Base-by-base conservation (phyloP, 1,140 invertebrate genomes). In the Streblospio benedicti region DNA sequence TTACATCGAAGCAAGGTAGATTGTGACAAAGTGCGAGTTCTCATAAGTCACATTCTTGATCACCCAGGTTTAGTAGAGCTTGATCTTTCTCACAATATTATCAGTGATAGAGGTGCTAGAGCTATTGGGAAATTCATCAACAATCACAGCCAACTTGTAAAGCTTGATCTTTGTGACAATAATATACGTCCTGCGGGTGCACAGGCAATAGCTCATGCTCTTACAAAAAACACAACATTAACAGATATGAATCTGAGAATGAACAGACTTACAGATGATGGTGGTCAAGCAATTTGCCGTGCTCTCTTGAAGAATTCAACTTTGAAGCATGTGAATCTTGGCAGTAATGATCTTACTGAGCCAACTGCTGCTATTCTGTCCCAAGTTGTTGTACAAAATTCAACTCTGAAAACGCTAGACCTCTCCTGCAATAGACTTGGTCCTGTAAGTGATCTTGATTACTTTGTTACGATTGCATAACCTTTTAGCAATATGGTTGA, bases 41-140 rank as follows among this genome's bases (percentile, higher is more conserved):
- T 78, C 30, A 76, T 78, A 54, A 72, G 70, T 59, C 71, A 76
- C 44, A 72, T 79, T 16, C 59, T 78, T 4, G 71, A 77, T 54
- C 76, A 77, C 57, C 75, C 76, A 1, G 60, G 66, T 16, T 61
- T 79, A 1, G 57, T 62, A 18, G 70, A 72, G 55, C 65, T 79
- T 33, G 74, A 78, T 62, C 61, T 79, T 16, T 76, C 76, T 16
- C 74, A 79, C 62, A 79, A 79, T 61, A 57, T 69, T 27, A 79
- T 79, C 43, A 65, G 73, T 28, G 76, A 78, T 55, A 61, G 74
- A 12, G 77, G 77, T 16, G 73, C 73, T 20, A 62, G 74, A 38
- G 76, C 76, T 4, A 67, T 79, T 38, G 76, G 75, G 41, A 78
- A 78, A 62, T 73, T 78, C 57, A 61, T 78, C n/a, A 77, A 76